Conservation (phyloP, 2,797 vertebrate species). For the Oreonectes daqikongensis region DNA sequence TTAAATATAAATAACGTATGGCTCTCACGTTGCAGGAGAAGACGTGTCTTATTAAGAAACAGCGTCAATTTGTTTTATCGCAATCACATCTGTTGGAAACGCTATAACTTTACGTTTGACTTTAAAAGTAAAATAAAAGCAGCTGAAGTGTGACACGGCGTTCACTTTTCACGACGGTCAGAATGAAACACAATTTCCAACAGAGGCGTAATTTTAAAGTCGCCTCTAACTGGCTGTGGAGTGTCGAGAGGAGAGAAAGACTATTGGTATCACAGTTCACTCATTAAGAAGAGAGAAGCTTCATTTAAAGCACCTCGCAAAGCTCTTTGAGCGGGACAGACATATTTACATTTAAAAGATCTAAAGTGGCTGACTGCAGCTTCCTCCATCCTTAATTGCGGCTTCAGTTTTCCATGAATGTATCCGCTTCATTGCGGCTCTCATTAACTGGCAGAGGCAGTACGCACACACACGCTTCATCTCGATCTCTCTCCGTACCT, state of each 20-base stretch:
- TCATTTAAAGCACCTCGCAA: conserved; percentile 74
- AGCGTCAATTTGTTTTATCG: background rate
- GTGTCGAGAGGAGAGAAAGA: conserved; percentile 57
- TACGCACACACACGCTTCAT: background rate
- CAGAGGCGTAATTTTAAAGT: conserved; percentile 33
- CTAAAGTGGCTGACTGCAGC: conserved; percentile 76
- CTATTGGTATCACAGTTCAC: conserved; percentile 74
- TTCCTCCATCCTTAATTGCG: conserved; percentile 80
- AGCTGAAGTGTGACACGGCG: background rate
- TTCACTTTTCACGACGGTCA: background rate
- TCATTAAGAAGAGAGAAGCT: conserved; percentile 79
- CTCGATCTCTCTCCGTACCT: conserved; percentile 16
- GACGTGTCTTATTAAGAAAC: too few relatives aligned
- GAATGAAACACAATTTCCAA: conserved; percentile 15
- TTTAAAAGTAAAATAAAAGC: background rate
- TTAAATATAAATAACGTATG: too few relatives aligned
- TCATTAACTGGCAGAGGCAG: conserved; percentile 74
- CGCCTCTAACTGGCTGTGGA: conserved; percentile 25
- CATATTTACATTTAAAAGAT: conserved; percentile 85
- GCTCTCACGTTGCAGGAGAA: too few relatives aligned
- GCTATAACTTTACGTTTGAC: background rate
- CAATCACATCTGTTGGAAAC: background rate
- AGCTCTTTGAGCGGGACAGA: conserved; percentile 74
- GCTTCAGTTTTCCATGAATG: conserved; percentile 80
- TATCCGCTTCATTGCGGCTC: conserved; percentile 75